Evolutionary conservation across 2,888 invertebrate species (phyloP), one percentile per base, ranked within the genome.

Genomic region (Philhelius pedissequus): DNA sequence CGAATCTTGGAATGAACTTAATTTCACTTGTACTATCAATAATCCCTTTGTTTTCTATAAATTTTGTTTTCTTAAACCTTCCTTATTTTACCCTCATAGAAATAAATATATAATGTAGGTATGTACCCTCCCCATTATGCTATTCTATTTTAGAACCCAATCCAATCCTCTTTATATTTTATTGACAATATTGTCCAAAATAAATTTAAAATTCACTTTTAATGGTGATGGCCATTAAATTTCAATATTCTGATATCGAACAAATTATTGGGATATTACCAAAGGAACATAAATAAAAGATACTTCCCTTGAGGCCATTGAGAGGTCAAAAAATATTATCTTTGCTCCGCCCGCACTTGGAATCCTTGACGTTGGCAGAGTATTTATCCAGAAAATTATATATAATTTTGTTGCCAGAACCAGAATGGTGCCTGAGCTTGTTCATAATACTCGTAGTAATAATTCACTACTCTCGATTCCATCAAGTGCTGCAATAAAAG

Each of bases 401-500:
- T 74, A 74, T 69, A 83, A 83, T 58, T 78, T 69, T 64, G 64
- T n/a, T 77, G 35, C 32, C 70, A 70, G 62, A 38, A 56, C 64
- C 15, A 60, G 27, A 30, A 22, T 25, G 5, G 6, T 27, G 15
- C 30, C 35, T 7, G 30, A 27, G 27, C 25, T 25, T 4, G 8
- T 25, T 22, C 25, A 8, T 45, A 25, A n/a, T n/a, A n/a, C n/a
- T n/a, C n/a, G n/a, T n/a, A n/a, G n/a, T n/a, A 22, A 62, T 54
- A 54, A 64, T 83, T 74, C 73, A 78, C 69, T 64, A 78, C 69
- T 64, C 56, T 78, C 69, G 50, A 83, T 78, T 78, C 74, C 68
- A 40, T 78, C 82, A 78, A 83, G 78, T 74, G 62, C 52, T 62
- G 6, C 73, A 73, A 69, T 82, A 82, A 82, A 82, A 78, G 56